Evolutionary conservation across 2,797 vertebrate species (phyloP), one percentile per base, ranked within the genome.

Genomic region (Selene dorsalis): DNA sequence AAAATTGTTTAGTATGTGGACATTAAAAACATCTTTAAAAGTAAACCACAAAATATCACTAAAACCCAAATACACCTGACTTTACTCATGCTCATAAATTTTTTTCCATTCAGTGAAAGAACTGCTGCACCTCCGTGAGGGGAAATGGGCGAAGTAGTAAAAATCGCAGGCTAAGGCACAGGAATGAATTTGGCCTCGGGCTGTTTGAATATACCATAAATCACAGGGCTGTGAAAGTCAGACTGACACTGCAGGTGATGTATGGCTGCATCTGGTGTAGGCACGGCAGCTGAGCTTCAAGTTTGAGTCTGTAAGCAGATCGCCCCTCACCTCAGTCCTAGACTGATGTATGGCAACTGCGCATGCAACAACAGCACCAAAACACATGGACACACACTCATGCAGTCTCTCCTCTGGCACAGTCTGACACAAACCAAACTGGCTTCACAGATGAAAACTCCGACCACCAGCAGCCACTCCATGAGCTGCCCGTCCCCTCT

Each of bases 161-260:
- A 75, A 65, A 57, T 66, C 17, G 79, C 61, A 70, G 78, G 73
- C 59, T 55, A 61, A 76, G 68, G 64, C 65, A 68, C 26, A 41
- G 58, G 50, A 60, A 80, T 73, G 60, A 77, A 58, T 80, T 24
- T 85, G 47, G 69, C 83, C 67, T 69, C 24, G 11, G 79, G 75
- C 59, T 73, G 65, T 76, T 48, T 82, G 63, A 69, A 58, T 61
- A 48, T 18, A 57, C 0, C 32, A 77, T 86, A 82, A 88, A 86
- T 82, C 75, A 67, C 47, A 69, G 3, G n/a, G 68, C 75, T 17
- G 20, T 83, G 28, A 66, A 70, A 61, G 70, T 87, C 71, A 67
- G 41, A 39, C 52, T 63, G 68, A 71, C 82, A 72, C 65, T 41
- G 24, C 38, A 56, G 50, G 35, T 85, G 80, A 89, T 84, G 17